Percentiles rank a stretch among this genome's conserved stretches.
phyloP scores from a whole-genome alignment of 2,888 invertebrate species.

The Amaurobius ferox region DNA sequence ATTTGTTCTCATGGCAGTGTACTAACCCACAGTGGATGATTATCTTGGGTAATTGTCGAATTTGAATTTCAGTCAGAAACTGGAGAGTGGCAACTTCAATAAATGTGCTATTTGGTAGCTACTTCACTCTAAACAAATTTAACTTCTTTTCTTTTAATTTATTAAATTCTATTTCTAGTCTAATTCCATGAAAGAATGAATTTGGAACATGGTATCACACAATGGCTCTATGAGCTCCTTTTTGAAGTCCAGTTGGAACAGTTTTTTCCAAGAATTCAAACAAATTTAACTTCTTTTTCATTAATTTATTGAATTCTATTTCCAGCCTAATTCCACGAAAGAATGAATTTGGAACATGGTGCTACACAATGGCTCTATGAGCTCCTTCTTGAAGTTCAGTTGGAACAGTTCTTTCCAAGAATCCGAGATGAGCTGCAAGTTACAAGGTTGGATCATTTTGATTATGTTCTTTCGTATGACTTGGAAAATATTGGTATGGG shows the following conservation, averaged over 20 bases:
- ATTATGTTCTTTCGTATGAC: constrained; percentile 96
- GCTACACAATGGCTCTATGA: constrained; percentile 87
- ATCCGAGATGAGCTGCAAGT: constrained; percentile 94
- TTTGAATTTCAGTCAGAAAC: too few species aligned
- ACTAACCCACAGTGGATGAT: too few species aligned
- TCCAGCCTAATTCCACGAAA: background rate
- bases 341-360: constrained; percentile 61
- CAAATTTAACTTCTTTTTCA: too few species aligned
- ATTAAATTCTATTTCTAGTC: too few species aligned
- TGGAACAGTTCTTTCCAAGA: constrained; percentile 92
- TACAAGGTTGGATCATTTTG: constrained; percentile 95
- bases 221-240: constrained; percentile 90
- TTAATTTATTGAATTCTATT: too few species aligned
- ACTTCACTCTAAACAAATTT: too few species aligned
- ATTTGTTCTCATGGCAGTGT: too few species aligned
- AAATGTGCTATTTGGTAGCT: too few species aligned
- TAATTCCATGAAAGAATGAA: too few species aligned
- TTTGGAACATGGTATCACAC: constrained; percentile 77
- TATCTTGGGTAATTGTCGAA: too few species aligned
- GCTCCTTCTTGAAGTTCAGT: constrained; percentile 90
- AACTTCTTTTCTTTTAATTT: too few species aligned
- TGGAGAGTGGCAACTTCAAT: too few species aligned
- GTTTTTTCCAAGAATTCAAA: constrained; percentile 92
- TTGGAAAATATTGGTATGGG: constrained; percentile 95
- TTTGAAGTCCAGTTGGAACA: constrained; percentile 93